A percentile compares a stretch with the other conserved stretches of the same genome.
phyloP scores from a whole-genome alignment of 2,888 invertebrate species.

The Pollenia labialis region DNA sequence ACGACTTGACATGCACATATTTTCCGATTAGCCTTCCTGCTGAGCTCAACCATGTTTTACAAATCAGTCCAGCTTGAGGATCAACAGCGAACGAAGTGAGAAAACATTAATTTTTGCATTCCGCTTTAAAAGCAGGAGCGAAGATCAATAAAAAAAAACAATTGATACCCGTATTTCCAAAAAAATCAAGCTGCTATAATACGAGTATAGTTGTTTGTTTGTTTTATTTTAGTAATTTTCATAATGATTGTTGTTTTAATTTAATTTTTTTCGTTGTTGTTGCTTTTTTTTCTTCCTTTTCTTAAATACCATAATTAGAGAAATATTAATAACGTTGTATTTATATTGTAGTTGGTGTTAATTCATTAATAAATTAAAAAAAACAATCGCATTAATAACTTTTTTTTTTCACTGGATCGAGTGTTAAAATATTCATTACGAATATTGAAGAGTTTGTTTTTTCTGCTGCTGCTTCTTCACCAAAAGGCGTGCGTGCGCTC shows the following conservation, averaged over 20 bases:
- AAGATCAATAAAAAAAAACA: too few relatives aligned
- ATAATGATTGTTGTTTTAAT: constrained; percentile 13
- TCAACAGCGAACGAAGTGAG: constrained; percentile 31
- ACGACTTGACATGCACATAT: background rate
- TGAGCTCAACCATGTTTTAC: constrained; percentile 40
- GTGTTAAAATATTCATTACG: constrained; percentile 82
- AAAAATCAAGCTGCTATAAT: too few relatives aligned
- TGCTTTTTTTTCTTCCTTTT: background rate
- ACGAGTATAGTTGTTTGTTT: background rate
- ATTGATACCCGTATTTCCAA: too few relatives aligned
- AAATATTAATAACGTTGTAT: constrained; percentile 2
- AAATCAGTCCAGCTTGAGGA: constrained; percentile 13
- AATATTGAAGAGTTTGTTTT: constrained; percentile 48
- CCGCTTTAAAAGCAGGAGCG: too few relatives aligned
- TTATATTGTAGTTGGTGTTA: constrained; percentile 74
- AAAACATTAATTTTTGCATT: constrained; percentile 36
- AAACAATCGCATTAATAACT: constrained; percentile 71
- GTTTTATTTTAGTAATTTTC: background rate
- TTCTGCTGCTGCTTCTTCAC: background rate
- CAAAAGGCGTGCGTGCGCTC: constrained; percentile 73
- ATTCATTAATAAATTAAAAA: constrained; percentile 83
- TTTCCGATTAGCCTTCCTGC: constrained; percentile 29
- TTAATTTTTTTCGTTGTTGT: too few relatives aligned
- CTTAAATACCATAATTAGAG: constrained; percentile 49
- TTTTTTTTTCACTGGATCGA: constrained; percentile 58